A percentile compares a stretch with the other conserved stretches of the same genome.
Conservation (phyloP, 2,113 vertebrate genomes). For the Cebus imitator region DNA sequence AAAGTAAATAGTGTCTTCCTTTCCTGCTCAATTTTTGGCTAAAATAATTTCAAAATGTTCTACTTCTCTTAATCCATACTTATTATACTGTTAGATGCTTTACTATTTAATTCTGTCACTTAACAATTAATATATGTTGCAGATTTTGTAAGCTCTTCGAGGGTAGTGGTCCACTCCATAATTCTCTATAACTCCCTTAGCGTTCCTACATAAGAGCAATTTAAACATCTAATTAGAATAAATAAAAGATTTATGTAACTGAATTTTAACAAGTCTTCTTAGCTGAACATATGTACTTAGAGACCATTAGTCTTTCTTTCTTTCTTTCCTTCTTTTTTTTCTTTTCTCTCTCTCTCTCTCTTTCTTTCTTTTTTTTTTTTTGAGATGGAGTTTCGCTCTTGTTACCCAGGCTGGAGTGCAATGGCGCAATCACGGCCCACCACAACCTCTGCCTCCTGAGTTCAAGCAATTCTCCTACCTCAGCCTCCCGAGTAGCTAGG, state of each 20-base stretch:
- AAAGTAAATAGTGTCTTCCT: background rate
- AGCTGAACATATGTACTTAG: background rate
- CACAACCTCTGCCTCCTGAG: too few species aligned
- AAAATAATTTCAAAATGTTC: constrained; percentile 8
- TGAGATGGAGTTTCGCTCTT: too few species aligned
- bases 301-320: background rate
- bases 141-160: background rate
- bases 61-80: background rate
- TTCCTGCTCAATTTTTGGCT: background rate
- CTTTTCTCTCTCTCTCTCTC: too few species aligned
- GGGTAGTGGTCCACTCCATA: background rate
- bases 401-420: too few species aligned
- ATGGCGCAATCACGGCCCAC: too few species aligned
- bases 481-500: too few species aligned
- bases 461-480: too few species aligned
- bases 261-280: constrained; percentile 11
- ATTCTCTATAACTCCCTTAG: background rate
- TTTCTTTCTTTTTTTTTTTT: too few species aligned
- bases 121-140: background rate
- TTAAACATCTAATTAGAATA: constrained; percentile 16
- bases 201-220: background rate
- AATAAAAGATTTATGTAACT: background rate
- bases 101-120: background rate
- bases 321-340: too few species aligned
- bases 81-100: background rate